phyloP scores from a whole-genome alignment of 2,888 invertebrate genomes.

The Hirtodrosophila histrioides region DNA sequence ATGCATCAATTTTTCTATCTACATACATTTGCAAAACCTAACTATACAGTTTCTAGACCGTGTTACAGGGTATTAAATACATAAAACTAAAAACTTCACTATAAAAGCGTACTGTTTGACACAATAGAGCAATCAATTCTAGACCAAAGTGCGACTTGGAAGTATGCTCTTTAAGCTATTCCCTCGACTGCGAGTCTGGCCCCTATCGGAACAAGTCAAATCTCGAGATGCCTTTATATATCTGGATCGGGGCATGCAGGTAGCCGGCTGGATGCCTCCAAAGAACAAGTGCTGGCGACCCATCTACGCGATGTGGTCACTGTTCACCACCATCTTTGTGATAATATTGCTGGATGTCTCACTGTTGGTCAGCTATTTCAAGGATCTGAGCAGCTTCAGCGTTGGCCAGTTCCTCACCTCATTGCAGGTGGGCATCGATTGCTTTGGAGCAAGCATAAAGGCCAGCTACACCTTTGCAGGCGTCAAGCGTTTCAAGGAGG shows the following conservation, averaged over 20 bases:
- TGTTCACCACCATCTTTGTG: background rate
- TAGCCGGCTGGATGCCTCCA: constrained; percentile 42
- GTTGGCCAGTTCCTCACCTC: constrained; percentile 67
- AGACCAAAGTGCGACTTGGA: background rate
- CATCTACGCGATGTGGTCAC: constrained; percentile 30
- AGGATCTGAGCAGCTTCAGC: constrained; percentile 40
- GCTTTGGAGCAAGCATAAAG: constrained; percentile 43
- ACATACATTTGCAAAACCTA: too few species aligned
- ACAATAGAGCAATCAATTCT: background rate
- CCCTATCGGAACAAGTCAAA: constrained; percentile 6
- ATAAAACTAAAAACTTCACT: too few species aligned
- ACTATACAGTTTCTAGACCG: too few species aligned
- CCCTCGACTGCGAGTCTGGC: constrained; percentile 18
- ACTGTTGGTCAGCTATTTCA: constrained; percentile 34
- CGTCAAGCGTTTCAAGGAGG: constrained; percentile 32
- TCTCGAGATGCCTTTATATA: constrained; percentile 57
- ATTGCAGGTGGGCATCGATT: constrained; percentile 41
- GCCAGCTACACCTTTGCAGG: constrained; percentile 30
- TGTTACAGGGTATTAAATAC: too few species aligned
- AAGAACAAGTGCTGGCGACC: background rate
- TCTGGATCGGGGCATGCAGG: constrained; percentile 47
- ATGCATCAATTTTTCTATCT: too few species aligned
- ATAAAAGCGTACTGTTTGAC: too few species aligned
- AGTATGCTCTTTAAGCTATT: constrained; percentile 43
- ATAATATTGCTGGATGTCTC: constrained; percentile 35